Evolutionary conservation across 2,888 invertebrate genomes (phyloP).

Genomic region (Eilema griseolum): DNA sequence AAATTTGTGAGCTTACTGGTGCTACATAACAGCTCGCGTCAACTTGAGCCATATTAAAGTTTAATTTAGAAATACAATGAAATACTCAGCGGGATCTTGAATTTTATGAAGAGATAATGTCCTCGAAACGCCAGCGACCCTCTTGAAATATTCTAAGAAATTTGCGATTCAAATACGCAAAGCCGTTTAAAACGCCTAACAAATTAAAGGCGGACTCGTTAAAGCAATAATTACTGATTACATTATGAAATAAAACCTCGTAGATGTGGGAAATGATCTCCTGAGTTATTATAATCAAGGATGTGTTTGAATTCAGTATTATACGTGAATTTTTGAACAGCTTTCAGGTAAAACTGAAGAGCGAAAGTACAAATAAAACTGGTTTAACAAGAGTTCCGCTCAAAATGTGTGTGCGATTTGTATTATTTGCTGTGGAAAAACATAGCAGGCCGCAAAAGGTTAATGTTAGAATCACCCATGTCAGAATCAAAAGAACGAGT

Average conservation of each 20-base stretch:
- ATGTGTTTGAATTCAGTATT: constrained; percentile 9
- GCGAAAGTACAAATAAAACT: background rate
- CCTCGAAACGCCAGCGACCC: constrained; percentile 83
- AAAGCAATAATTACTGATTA: constrained; percentile 86
- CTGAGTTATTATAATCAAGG: constrained; percentile 34
- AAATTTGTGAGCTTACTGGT: constrained; percentile 45
- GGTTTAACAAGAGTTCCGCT: background rate
- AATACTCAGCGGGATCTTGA: constrained; percentile 82
- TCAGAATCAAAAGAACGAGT: constrained; percentile 52
- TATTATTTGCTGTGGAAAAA: constrained; percentile 36
- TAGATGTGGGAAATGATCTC: constrained; percentile 53
- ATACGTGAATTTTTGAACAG: background rate
- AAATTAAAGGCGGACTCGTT: constrained; percentile 86
- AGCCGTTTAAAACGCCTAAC: constrained; percentile 87
- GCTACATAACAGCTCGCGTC: constrained; percentile 51
- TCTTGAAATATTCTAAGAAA: constrained; percentile 86
- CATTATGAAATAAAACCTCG: constrained; percentile 79
- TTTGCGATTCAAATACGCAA: constrained; percentile 87
- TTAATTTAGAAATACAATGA: constrained; percentile 80
- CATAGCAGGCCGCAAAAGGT: constrained; percentile 34
- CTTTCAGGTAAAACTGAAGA: background rate
- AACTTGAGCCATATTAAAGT: constrained; percentile 64
- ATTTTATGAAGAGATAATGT: constrained; percentile 86
- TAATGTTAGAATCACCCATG: constrained; percentile 40
- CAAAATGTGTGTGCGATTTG: background rate